Conservation (phyloP, 2,888 invertebrate species). For the Apomyelois bistriatella region DNA sequence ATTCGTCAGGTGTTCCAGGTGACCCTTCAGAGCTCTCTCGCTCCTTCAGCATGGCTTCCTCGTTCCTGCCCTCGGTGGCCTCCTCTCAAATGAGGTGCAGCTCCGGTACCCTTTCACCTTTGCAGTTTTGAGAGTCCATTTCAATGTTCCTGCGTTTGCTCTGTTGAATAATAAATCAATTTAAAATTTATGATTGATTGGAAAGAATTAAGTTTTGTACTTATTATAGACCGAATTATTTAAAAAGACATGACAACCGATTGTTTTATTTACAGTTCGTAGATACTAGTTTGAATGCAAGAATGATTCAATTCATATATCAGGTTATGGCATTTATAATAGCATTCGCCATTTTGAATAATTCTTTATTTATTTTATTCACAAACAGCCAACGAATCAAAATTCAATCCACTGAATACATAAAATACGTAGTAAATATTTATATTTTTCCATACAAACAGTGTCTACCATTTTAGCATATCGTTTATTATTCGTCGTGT, state of each 20-base stretch:
- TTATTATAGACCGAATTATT: too few species aligned
- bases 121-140: conserved; percentile 44
- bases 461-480: conserved; percentile 47
- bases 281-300: too few species aligned
- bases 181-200: too few species aligned
- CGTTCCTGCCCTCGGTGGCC: conserved; percentile 46
- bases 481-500: conserved; percentile 51
- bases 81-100: conserved; percentile 58
- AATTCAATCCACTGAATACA: background rate
- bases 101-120: conserved; percentile 31
- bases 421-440: conserved; percentile 14
- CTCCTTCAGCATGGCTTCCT: conserved; percentile 83
- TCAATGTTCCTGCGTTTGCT: conserved; percentile 25
- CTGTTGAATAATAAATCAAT: conserved; percentile 15
- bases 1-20: conserved; percentile 68
- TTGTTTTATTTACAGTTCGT: too few species aligned
- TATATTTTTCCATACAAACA: conserved; percentile 19
- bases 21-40: conserved; percentile 79
- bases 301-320: too few species aligned
- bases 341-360: too few species aligned
- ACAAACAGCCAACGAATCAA: background rate
- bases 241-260: too few species aligned
- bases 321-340: too few species aligned
- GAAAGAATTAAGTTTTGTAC: too few species aligned
- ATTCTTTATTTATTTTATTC: background rate